Percentiles rank a stretch among this genome's conserved stretches.
These are phyloP conservation scores for Porites evermanni DNA, from an alignment of 92 coral and sea anemone genomes.

Conservation along the genomic window DNA sequence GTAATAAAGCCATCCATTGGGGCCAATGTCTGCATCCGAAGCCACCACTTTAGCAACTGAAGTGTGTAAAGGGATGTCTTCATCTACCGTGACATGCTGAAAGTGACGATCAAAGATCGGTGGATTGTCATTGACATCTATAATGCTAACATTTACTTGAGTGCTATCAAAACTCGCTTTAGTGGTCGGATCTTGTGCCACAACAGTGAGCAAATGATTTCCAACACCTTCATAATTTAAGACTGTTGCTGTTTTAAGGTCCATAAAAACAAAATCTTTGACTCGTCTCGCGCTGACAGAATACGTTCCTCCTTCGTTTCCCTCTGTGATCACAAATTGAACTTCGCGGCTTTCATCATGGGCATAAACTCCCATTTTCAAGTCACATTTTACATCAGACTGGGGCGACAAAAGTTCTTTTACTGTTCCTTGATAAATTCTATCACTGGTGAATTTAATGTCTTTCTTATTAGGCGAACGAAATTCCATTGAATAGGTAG, in stretches of 20 bases:
- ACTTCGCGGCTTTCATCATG: conserved; percentile 58
- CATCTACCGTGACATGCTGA: conserved; percentile 69
- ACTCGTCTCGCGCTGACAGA: conserved; percentile 69
- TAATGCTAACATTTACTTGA: conserved; percentile 78
- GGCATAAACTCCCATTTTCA: conserved; percentile 95
- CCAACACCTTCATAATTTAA: conserved; percentile 79
- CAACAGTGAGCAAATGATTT: conserved; percentile 71
- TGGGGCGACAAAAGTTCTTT: conserved; percentile 76
- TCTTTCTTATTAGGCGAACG: conserved; percentile 82
- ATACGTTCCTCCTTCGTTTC: conserved; percentile 64
- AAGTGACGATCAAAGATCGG: conserved; percentile 73
- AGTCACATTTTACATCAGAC: conserved; percentile 76
- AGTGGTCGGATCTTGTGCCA: conserved; percentile 69
- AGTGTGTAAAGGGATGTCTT: conserved; percentile 84
- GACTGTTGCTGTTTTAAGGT: conserved; percentile 64
- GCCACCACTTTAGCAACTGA: conserved; percentile 80
- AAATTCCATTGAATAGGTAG: conserved; percentile 80
- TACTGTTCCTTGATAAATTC: conserved; percentile 83
- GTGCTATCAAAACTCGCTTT: conserved; percentile 77
- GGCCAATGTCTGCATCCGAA: conserved; percentile 80
- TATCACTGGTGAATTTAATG: conserved; percentile 91
- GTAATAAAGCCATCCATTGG: conserved; percentile 90
- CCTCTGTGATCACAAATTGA: conserved; percentile 71
- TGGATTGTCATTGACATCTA: conserved; percentile 78
- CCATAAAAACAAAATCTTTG: conserved; percentile 87